Conservation (phyloP, 2,113 vertebrate species). For the Sebastes schlegelii region DNA sequence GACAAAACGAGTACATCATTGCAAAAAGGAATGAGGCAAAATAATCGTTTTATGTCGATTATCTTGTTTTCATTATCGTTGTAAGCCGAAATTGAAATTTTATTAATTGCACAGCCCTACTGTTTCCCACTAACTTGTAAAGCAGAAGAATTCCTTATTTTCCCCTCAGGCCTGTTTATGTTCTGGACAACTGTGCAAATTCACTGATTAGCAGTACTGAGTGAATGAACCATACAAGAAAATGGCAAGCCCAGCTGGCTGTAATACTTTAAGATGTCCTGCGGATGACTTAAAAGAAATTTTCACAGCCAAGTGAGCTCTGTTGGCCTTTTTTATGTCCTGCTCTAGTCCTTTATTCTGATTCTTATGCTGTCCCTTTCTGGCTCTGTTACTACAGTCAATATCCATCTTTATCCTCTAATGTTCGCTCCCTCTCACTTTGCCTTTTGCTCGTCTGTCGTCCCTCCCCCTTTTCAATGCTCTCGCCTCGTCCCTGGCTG, state of each 20-base stretch:
- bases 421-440: background rate
- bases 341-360: background rate
- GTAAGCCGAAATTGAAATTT: no score
- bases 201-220: background rate
- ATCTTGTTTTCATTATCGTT: no score
- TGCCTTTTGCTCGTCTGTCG: background rate
- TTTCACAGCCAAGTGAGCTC: background rate
- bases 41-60: no score
- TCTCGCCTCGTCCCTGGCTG: conserved; percentile 3
- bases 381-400: background rate
- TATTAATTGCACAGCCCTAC: no score
- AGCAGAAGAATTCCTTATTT: background rate
- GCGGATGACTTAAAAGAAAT: background rate
- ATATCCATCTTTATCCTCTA: background rate
- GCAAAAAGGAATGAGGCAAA: no score
- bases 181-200: background rate
- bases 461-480: background rate
- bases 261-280: background rate
- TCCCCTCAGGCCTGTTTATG: background rate
- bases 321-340: background rate
- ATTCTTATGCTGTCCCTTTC: background rate
- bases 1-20: no score
- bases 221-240: background rate
- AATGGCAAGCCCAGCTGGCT: background rate
- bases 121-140: background rate